Evolutionary conservation across 2,888 invertebrate genomes (phyloP).

Genomic region (Sarcophaga carnaria): DNA sequence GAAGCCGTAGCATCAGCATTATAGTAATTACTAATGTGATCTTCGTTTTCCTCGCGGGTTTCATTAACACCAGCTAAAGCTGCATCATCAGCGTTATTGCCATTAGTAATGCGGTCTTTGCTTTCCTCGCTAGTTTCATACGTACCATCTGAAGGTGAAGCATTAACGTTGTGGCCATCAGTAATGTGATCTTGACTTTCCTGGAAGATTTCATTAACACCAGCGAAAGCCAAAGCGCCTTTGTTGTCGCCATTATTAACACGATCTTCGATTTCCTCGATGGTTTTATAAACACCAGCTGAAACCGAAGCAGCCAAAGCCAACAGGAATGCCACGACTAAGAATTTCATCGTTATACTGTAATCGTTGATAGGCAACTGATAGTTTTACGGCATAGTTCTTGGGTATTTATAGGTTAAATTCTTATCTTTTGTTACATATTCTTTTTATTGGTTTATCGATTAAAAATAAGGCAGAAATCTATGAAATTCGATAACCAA

Average conservation of each 20-base stretch:
- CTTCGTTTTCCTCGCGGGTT: too few species aligned
- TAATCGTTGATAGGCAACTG: neutral
- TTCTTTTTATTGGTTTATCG: too few species aligned
- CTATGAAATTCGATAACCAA: too few species aligned
- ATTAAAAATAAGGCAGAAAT: too few species aligned
- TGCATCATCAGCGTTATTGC: neutral
- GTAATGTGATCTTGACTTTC: slow-evolving; percentile 50
- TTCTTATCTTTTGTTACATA: too few species aligned
- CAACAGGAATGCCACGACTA: slow-evolving; percentile 9
- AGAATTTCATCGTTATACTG: slow-evolving; percentile 16
- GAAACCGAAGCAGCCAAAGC: slow-evolving; percentile 57
- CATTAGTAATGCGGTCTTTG: too few species aligned
- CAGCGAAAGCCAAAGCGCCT: slow-evolving; percentile 15
- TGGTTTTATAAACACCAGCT: slow-evolving; percentile 5
- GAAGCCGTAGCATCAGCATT: neutral
- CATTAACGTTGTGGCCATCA: slow-evolving; percentile 28
- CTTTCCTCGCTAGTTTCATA: too few species aligned
- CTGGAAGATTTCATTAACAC: neutral
- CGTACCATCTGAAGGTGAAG: neutral
- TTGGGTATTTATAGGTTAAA: neutral
- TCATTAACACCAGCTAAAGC: neutral
- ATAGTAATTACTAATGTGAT: too few species aligned
- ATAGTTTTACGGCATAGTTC: neutral
- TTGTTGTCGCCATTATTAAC: neutral
- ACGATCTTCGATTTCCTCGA: too few species aligned